A percentile compares a stretch with the other conserved stretches of the same genome.
Conservation (phyloP, 2,797 vertebrate species). For the Leptoclinus maculatus region DNA sequence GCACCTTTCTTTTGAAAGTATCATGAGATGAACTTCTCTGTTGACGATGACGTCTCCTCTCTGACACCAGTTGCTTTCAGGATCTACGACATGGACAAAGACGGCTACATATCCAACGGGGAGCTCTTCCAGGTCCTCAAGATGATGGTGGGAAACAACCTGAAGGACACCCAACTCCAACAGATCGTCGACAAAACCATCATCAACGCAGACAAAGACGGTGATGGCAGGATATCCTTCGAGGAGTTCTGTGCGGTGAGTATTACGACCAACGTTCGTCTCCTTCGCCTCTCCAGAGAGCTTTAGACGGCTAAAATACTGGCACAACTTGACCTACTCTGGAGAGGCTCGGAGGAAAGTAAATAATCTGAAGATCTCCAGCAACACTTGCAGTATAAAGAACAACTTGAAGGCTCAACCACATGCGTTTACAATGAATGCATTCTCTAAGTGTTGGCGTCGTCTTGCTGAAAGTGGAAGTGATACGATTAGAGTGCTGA, state of each 20-base stretch:
- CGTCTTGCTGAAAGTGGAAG: too few relatives aligned
- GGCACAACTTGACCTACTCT: background rate
- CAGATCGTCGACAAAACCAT: slow-evolving; percentile 93
- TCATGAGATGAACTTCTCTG: background rate
- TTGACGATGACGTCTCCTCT: background rate
- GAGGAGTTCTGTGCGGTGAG: slow-evolving; percentile 99
- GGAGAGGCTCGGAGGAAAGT: too few relatives aligned
- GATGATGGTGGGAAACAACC: slow-evolving; percentile 99
- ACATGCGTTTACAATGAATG: too few relatives aligned
- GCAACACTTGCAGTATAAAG: too few relatives aligned
- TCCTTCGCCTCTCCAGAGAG: too few relatives aligned
- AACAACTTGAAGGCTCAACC: too few relatives aligned
- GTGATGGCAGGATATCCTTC: slow-evolving; percentile 99
- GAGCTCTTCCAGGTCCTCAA: slow-evolving; percentile 99
- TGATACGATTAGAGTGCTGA: too few relatives aligned
- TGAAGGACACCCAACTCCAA: slow-evolving; percentile 99
- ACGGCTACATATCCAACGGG: slow-evolving; percentile 98
- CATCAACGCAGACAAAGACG: slow-evolving; percentile 99
- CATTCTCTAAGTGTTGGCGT: too few relatives aligned
- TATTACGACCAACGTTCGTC: slow-evolving; percentile 33
- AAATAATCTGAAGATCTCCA: too few relatives aligned
- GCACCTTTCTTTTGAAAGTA: background rate
- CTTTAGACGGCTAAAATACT: background rate
- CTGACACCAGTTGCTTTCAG: slow-evolving; percentile 92
- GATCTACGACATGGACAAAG: slow-evolving; percentile 99